phyloP scores from a whole-genome alignment of 2,888 invertebrate species.

The Allolobophora icterica region DNA sequence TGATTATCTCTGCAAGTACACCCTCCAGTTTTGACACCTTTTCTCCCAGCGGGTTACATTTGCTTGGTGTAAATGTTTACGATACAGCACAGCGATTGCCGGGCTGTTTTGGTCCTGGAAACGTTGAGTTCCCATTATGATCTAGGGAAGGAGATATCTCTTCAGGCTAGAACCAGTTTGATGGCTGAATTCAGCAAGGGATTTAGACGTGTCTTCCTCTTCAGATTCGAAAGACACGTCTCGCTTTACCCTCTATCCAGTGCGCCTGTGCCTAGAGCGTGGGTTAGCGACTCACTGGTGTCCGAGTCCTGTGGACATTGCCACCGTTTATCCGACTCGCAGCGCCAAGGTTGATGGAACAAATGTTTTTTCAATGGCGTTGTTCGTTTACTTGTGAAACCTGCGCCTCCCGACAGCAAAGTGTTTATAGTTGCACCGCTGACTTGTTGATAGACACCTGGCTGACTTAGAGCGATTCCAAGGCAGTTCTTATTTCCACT shows the following conservation, averaged over 20 bases:
- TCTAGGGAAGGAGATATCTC: neutral
- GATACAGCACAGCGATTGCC: neutral
- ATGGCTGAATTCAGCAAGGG: neutral
- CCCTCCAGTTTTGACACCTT: no score
- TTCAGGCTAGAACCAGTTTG: neutral
- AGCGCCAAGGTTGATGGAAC: neutral
- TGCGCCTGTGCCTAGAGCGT: neutral
- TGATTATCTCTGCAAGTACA: no score
- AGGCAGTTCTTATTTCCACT: no score
- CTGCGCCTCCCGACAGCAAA: neutral
- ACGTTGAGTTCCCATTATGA: neutral
- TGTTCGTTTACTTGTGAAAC: neutral
- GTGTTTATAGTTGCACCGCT: neutral
- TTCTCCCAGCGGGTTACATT: no score
- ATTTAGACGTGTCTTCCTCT: neutral
- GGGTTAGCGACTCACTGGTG: neutral
- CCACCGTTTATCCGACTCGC: neutral
- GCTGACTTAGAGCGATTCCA: neutral
- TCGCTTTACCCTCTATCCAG: neutral
- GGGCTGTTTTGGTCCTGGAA: neutral
- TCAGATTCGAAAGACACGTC: neutral
- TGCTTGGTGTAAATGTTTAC: neutral
- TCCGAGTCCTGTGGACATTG: neutral
- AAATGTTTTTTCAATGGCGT: neutral
- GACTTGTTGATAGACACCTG: neutral